Base-by-base conservation (phyloP, 1,140 invertebrate genomes). In the Macrobrachium rosenbergii region DNA sequence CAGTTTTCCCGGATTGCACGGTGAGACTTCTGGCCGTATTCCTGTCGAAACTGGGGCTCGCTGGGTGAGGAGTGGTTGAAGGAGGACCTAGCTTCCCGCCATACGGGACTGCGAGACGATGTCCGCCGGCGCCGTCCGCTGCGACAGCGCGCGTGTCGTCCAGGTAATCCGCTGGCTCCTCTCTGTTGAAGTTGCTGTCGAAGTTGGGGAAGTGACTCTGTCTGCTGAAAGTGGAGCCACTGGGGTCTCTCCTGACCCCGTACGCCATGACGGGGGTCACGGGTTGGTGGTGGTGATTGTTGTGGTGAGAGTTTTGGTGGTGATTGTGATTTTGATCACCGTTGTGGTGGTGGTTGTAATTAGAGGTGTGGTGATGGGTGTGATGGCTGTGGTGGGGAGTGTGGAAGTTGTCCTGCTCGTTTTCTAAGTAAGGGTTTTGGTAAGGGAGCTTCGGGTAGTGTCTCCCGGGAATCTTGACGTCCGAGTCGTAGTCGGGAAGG, bases 391-490 rank as follows among this genome's bases (percentile, higher is more conserved):
- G 59, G 21, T 77, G 72, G 16, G 28, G 58, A 3, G 52, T 58
- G 8, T 64, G 45, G 21, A 43, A 72, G 69, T 14, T 43, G 69
- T 11, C 69, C 21, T 43, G 23, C 2, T 37, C 52, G 28, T 52
- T 43, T 12, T 72, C 23, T 17, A 43, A 10, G 43, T 78, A 37
- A n/a, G 60, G 8, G 6, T 62, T 28, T 16, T n/a, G 37, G 83
- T 84, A 84, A 2, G 83, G 83, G 8, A 84, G 62, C 75, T 84
- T 84, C 0, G 83, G 83, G 83, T 84, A 84, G 73, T 84, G 83
- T 28, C 83, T 16, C 37, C 83, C 83, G 11, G 83, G 83, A 16
- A 84, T 52, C 60, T 84, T 84, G 5, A 84, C 73, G 62, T 84
- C 83, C 7, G 83, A 23, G 83, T 84, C 83, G 83, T 77, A 77